Conservation (phyloP, 2,888 invertebrate genomes). For the Leptura quadrifasciata region DNA sequence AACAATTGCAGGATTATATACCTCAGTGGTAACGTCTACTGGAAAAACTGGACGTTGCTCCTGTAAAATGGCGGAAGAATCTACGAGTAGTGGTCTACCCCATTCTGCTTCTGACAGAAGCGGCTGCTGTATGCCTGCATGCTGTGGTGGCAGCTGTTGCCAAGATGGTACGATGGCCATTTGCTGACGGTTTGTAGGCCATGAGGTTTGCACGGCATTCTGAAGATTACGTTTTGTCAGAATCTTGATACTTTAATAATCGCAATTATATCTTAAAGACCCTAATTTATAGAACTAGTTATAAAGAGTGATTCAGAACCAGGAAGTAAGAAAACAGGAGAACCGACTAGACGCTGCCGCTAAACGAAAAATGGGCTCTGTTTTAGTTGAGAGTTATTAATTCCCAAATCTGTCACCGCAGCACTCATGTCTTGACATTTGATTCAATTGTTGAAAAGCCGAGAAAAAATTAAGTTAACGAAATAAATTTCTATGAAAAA, state of each 20-base stretch:
- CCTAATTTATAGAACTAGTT: no score
- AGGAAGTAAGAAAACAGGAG: no score
- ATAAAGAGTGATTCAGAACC: no score
- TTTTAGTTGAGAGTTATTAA: no score
- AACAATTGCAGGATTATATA: slow-evolving; percentile 77
- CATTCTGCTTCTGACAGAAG: slow-evolving; percentile 80
- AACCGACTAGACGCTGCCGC: no score
- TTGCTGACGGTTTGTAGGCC: slow-evolving; percentile 83
- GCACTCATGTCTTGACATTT: no score
- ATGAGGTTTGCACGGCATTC: slow-evolving; percentile 83
- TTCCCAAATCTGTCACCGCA: no score
- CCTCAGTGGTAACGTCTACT: slow-evolving; percentile 76
- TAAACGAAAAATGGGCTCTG: no score
- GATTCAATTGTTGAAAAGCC: no score
- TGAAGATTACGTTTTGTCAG: slow-evolving; percentile 45
- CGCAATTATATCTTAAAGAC: no score
- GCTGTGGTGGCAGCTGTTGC: slow-evolving; percentile 85
- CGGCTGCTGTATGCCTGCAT: slow-evolving; percentile 78
- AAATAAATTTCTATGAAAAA: no score
- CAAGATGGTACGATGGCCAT: slow-evolving; percentile 90
- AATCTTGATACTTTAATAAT: neutral
- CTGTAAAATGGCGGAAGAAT: slow-evolving; percentile 84
- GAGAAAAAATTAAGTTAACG: no score
- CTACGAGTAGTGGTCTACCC: slow-evolving; percentile 86
- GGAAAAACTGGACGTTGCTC: slow-evolving; percentile 79